Percentiles rank a stretch among this genome's conserved stretches.
Evolutionary conservation across 2,113 vertebrate genomes (phyloP).

Genomic region (Passer domesticus): DNA sequence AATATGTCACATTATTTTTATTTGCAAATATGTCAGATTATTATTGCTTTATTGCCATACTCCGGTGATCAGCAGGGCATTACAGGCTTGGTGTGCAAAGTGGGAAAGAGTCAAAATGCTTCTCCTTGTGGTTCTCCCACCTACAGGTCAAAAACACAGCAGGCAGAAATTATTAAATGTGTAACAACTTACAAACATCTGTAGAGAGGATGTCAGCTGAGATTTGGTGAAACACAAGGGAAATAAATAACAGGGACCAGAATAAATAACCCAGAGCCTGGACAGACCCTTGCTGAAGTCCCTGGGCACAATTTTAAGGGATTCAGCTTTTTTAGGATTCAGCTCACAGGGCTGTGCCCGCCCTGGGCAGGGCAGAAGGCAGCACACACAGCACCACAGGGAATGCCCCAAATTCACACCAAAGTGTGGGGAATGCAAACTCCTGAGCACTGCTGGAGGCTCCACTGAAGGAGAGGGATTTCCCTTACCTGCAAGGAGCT

Average conservation of each 20-base stretch:
- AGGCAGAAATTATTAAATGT: neutral
- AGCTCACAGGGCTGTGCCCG: neutral
- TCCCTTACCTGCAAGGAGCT: neutral
- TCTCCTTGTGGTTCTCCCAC: neutral
- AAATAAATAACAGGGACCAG: neutral
- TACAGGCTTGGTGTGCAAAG: neutral
- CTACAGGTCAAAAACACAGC: neutral
- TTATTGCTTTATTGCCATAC: neutral
- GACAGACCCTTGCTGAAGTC: neutral
- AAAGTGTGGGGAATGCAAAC: neutral
- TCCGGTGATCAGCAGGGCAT: neutral
- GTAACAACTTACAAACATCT: neutral
- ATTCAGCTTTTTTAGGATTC: neutral
- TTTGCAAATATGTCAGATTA: neutral
- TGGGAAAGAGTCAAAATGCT: neutral
- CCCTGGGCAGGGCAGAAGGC: neutral
- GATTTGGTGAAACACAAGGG: neutral
- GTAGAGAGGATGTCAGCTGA: neutral
- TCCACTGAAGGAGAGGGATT: neutral
- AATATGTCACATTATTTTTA: neutral
- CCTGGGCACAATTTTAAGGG: neutral
- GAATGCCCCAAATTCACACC: neutral
- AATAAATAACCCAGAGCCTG: neutral
- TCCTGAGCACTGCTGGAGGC: neutral
- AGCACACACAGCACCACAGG: neutral